Evolutionary conservation across 2,797 vertebrate species (phyloP).

Genomic region (Chaenodraco wilsoni): DNA sequence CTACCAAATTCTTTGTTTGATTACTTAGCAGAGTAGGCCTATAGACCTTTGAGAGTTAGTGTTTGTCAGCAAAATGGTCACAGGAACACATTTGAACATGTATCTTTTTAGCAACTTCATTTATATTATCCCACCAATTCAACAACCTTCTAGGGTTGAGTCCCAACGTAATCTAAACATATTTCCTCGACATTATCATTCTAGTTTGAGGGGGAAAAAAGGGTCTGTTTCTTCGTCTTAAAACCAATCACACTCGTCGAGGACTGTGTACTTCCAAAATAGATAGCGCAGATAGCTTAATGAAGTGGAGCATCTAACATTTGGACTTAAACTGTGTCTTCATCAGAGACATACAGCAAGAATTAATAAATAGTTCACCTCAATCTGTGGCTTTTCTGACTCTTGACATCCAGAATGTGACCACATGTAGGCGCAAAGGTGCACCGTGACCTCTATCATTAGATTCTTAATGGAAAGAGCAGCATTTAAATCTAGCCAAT

Average conservation of each 20-base stretch:
- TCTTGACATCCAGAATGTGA: not conserved
- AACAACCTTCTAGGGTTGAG: not conserved
- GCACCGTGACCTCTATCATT: constrained; percentile 37
- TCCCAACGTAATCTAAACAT: no score
- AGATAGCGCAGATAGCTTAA: not conserved
- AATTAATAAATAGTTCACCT: constrained; percentile 9
- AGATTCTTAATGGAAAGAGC: constrained; percentile 35
- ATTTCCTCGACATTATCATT: no score
- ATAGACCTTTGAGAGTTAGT: constrained; percentile 17
- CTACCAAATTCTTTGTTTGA: constrained; percentile 28
- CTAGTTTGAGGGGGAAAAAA: no score
- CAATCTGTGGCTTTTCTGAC: constrained; percentile 10
- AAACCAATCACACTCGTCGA: no score
- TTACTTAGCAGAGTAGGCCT: constrained; percentile 20
- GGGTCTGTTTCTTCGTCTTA: no score
- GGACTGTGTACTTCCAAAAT: no score
- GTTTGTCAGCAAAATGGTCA: constrained; percentile 14
- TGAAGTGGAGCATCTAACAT: not conserved
- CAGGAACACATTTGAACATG: not conserved
- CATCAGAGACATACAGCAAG: not conserved
- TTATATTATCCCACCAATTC: constrained; percentile 5
- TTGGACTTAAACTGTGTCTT: not conserved
- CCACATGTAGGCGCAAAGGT: constrained; percentile 37
- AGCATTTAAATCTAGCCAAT: constrained; percentile 29
- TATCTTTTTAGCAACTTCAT: constrained; percentile 10